Evolutionary conservation across 2,113 vertebrate genomes (phyloP).

Genomic region (Sporophila hypoxantha): DNA sequence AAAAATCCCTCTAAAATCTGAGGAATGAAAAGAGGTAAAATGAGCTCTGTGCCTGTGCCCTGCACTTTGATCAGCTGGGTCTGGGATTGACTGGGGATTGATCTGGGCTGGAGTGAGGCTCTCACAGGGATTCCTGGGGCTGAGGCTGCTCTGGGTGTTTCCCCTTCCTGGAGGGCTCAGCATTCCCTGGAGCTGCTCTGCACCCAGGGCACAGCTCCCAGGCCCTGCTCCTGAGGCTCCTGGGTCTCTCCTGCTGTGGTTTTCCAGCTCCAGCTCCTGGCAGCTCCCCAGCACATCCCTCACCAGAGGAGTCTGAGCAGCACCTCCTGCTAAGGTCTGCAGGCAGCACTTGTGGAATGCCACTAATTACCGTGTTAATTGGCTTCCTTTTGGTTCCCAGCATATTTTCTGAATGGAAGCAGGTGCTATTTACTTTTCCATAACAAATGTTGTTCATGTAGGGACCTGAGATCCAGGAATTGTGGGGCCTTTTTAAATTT

Average conservation of each 20-base stretch:
- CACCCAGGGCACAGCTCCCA: not conserved
- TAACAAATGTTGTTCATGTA: not conserved
- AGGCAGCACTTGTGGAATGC: not conserved
- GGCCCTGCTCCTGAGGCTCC: not conserved
- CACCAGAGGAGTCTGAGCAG: not conserved
- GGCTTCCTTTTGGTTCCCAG: not conserved
- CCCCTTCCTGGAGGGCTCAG: not conserved
- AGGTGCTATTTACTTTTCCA: not conserved
- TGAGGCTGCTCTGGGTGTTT: not conserved
- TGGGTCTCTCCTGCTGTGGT: fast-evolving
- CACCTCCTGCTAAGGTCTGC: not conserved
- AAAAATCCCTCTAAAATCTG: not conserved
- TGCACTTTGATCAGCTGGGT: not conserved
- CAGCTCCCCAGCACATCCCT: not conserved
- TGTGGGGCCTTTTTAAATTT: not conserved
- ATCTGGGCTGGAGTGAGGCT: not conserved
- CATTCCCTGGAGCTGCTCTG: not conserved
- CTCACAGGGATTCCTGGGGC: not conserved
- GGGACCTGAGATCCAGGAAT: not conserved
- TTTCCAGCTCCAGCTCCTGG: not conserved
- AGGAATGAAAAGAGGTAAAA: not conserved
- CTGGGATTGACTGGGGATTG: not conserved
- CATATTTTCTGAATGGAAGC: not conserved
- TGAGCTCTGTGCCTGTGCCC: not conserved
- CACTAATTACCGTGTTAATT: not conserved